Evolutionary conservation across 1,140 invertebrate genomes (phyloP).

Genomic region (Holcopasites calliopsidis): DNA sequence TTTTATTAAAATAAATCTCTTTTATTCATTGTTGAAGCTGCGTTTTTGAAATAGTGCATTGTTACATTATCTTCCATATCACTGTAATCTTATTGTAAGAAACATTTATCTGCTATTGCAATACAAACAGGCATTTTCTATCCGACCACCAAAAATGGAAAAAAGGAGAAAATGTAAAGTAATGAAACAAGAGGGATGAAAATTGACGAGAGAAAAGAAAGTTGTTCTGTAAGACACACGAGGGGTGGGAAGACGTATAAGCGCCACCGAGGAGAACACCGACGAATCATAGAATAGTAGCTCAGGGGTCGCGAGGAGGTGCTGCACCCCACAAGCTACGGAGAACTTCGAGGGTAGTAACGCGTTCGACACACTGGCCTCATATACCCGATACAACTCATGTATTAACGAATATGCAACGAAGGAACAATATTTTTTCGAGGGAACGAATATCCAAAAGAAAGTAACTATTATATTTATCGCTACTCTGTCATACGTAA

Average conservation of each 20-base stretch:
- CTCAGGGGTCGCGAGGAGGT: slow-evolving; percentile 14
- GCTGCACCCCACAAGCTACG: slow-evolving; percentile 14
- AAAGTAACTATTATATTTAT: neutral
- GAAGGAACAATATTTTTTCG: neutral
- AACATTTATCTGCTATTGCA: neutral
- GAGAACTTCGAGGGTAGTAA: slow-evolving; percentile 30
- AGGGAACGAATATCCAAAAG: neutral
- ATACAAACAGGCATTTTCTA: neutral
- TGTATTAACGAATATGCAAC: slow-evolving; percentile 21
- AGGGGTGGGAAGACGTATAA: slow-evolving; percentile 18
- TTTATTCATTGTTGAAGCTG: too few species aligned
- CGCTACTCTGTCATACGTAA: neutral
- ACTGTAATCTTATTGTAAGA: too few species aligned
- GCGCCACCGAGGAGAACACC: slow-evolving; percentile 29
- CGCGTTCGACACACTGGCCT: slow-evolving; percentile 35
- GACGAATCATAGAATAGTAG: slow-evolving; percentile 35
- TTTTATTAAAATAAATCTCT: neutral
- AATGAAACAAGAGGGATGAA: too few species aligned
- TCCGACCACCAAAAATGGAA: neutral
- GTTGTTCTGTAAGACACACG: too few species aligned
- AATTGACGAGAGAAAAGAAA: neutral
- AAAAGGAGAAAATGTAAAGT: neutral
- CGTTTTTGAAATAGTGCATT: too few species aligned
- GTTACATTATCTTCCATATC: too few species aligned
- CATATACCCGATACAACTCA: neutral